Conservation (phyloP, 1,140 invertebrate species). For the Nasonia longicornis region DNA sequence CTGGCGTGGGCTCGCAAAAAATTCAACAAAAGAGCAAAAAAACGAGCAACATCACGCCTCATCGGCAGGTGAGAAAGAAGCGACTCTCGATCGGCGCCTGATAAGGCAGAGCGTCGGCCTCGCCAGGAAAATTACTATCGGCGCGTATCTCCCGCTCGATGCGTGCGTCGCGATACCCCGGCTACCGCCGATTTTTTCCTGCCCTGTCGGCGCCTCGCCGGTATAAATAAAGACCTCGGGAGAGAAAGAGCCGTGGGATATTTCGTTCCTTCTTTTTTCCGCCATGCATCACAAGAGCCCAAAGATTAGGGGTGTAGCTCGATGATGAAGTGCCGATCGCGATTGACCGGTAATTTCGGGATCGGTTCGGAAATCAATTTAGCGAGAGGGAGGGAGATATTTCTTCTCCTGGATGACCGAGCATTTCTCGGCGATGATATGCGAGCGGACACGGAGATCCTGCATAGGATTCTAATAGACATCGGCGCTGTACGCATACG, state of each 20-base stretch:
- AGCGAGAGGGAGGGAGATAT: neutral
- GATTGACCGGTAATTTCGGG: neutral
- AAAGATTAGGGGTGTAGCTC: neutral
- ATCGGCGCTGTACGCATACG: neutral
- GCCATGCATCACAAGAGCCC: neutral
- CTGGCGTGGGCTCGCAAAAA: neutral
- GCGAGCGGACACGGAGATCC: neutral
- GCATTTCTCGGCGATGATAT: neutral
- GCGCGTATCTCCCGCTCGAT: conserved; percentile 14
- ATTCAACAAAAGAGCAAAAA: neutral
- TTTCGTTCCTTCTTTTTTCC: neutral
- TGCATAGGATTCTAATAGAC: neutral
- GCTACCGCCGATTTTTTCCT: neutral
- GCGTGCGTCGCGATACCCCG: conserved; percentile 6
- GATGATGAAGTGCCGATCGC: neutral
- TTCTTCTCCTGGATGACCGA: neutral
- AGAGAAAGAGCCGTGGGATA: neutral
- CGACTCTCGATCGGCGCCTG: conserved; percentile 13
- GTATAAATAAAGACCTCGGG: neutral
- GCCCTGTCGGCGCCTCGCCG: neutral
- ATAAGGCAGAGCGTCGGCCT: neutral
- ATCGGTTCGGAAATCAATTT: conserved; percentile 1
- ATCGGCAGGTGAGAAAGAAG: conserved; percentile 20
- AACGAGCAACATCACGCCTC: neutral
- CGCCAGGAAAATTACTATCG: neutral